Evolutionary conservation across 1,140 invertebrate genomes (phyloP), one percentile per base, ranked within the genome.

Genomic region (Pinna nobilis): DNA sequence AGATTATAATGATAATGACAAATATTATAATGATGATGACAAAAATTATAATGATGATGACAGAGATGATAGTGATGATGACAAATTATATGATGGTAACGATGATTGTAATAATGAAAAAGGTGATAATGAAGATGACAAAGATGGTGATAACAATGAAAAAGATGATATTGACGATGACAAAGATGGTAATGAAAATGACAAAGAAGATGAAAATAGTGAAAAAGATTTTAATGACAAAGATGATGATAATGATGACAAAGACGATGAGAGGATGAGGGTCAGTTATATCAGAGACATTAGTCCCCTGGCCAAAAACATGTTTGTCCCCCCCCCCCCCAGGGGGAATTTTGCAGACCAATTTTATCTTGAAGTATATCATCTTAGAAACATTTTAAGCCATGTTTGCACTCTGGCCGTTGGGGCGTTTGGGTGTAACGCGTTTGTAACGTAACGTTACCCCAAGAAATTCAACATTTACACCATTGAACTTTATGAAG

Each of bases 1-100:
- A n/a, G n/a, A n/a, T n/a, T n/a, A n/a, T n/a, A n/a, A 71, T 37
- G 60, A 65, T 71, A 23, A 51, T 64, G 20, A 33, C 33, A 35
- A 28, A 25, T 23, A 63, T 64, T 23, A 63, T 64, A 30, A 50
- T 71, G 57, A 44, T 71, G 32, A 63, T 63, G 32, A 63, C 64
- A 35, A 49, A 47, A 32, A 28, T 63, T 2, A 50, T 49, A 13
- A 33, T 63, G 41, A 50, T 47, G 39, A 30, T 63, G 44, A 71
- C 30, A 35, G 20, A 28, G 25, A 51, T 15, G 23, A 25, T 20
- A 7, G 33, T 33, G 51, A 57, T 60, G 51, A 33, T 2, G 33
- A 30, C 60, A 4, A 41, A 41, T 9, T 32, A 23, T 15, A 60
- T 59, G 28, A 69, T 59, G 28, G 39, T 37, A 9, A 59, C 15